Evolutionary conservation across 1,140 invertebrate species (phyloP).

Genomic region (Venturia canescens): DNA sequence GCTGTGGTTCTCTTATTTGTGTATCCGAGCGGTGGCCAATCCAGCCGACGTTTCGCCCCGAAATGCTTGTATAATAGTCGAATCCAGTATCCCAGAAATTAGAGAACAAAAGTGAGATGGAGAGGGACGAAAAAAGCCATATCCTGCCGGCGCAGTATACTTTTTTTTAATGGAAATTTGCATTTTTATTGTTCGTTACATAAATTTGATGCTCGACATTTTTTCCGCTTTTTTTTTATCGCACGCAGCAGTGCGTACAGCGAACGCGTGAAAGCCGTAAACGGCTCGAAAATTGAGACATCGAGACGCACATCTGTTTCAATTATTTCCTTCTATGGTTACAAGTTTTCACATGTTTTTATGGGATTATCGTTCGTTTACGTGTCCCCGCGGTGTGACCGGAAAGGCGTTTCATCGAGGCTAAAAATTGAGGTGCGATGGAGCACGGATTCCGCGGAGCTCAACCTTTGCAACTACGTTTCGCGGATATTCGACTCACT

Average conservation of each 20-base stretch:
- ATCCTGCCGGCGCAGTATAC: neutral
- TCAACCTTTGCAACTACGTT: too few relatives aligned
- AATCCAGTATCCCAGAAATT: constrained; percentile 6
- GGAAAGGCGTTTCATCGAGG: too few relatives aligned
- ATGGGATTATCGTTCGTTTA: neutral
- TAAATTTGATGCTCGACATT: neutral
- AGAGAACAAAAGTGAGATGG: constrained; percentile 19
- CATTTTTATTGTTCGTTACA: constrained; percentile 16
- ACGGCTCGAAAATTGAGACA: neutral
- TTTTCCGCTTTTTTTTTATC: neutral
- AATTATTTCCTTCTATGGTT: neutral
- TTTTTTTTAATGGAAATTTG: constrained; percentile 4
- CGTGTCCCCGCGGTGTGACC: too few relatives aligned
- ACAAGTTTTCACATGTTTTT: neutral
- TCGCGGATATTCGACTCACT: too few relatives aligned
- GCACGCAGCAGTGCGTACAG: neutral
- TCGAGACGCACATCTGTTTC: neutral
- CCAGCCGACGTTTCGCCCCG: neutral
- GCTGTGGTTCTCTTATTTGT: neutral
- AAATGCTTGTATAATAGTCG: constrained; percentile 19
- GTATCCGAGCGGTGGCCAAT: neutral
- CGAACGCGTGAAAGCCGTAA: neutral
- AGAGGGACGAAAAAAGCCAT: neutral
- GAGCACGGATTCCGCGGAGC: too few relatives aligned
- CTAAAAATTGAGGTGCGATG: too few relatives aligned